These are phyloP conservation scores for Campoplex nolae DNA, from an alignment of 2,888 invertebrate genomes.

Conservation along the genomic window DNA sequence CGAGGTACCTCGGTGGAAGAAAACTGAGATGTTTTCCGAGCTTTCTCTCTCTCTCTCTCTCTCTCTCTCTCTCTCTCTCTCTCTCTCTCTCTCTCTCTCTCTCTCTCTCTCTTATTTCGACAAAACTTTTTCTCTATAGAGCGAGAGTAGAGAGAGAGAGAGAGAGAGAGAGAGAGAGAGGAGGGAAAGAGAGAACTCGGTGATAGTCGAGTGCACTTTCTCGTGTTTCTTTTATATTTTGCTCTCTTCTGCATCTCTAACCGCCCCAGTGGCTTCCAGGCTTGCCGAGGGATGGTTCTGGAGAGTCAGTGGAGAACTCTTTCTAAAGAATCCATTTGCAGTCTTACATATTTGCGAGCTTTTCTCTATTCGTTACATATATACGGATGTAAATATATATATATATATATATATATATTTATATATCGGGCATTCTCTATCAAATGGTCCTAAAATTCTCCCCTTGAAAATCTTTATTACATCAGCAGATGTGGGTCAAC, in stretches of 20 bases:
- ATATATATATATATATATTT: neutral
- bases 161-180: neutral
- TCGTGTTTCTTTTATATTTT: slow-evolving; percentile 49
- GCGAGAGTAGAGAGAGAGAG: too few species aligned
- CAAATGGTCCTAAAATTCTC: neutral
- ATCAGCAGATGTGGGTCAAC: neutral
- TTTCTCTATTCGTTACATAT: slow-evolving; percentile 9
- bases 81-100: slow-evolving; percentile 21
- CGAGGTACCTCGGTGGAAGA: slow-evolving; percentile 15
- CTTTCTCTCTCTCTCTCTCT: slow-evolving; percentile 29
- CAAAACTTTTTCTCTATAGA: slow-evolving; percentile 55
- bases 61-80: too few species aligned
- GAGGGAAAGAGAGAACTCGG: neutral
- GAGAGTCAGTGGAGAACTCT: slow-evolving; percentile 53
- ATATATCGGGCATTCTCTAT: neutral
- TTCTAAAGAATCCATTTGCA: slow-evolving; percentile 68
- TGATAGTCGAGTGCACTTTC: slow-evolving; percentile 54
- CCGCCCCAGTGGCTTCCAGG: slow-evolving; percentile 51
- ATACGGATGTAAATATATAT: slow-evolving; percentile 9
- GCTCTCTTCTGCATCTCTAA: slow-evolving; percentile 54
- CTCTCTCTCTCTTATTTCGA: slow-evolving; percentile 17
- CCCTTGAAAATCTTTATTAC: neutral
- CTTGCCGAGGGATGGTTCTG: slow-evolving; percentile 58
- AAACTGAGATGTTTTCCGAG: slow-evolving; percentile 3
- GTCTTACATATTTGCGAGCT: slow-evolving; percentile 60